These are phyloP conservation scores for Vireo altiloquus DNA, from an alignment of 2,113 vertebrate genomes.

Conservation along the genomic window DNA sequence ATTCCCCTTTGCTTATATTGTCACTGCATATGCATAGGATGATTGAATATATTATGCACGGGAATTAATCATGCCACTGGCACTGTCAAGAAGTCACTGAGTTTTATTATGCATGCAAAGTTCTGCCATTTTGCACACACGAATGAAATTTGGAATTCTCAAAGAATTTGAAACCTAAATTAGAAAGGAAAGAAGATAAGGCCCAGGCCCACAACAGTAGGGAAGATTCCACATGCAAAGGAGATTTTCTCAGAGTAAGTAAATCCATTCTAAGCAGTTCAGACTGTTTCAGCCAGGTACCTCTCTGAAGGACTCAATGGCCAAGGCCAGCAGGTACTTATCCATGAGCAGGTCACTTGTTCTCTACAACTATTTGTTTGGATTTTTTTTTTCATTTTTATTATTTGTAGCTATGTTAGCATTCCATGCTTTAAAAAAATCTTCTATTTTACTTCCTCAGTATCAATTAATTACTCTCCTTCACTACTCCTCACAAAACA, in stretches of 20 bases:
- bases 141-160: not conserved
- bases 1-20: slow-evolving; percentile 1
- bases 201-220: not conserved
- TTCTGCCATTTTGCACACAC: not conserved
- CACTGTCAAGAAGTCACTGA: slow-evolving; percentile 30
- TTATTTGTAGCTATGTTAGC: not conserved
- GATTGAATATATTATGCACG: slow-evolving; percentile 36
- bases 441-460: not conserved
- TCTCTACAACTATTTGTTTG: not conserved
- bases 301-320: not conserved
- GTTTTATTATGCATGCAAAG: slow-evolving; percentile 17
- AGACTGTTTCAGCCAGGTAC: not conserved
- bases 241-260: not conserved
- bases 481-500: not conserved
- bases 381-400: not conserved
- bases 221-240: not conserved
- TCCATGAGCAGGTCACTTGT: accelerated
- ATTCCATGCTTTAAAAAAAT: not conserved
- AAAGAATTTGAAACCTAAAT: not conserved
- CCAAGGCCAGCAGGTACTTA: not conserved
- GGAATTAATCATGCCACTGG: slow-evolving; percentile 34
- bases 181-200: not conserved
- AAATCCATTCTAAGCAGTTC: not conserved
- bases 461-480: not conserved
- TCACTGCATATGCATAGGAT: slow-evolving; percentile 15